phyloP scores from a whole-genome alignment of 2,113 vertebrate genomes.

The human region GRCh38 chr13:75072501-75073000 shows the following conservation, averaged over 20 bases:
- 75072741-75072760: not conserved
- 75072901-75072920: not conserved
- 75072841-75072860: not conserved
- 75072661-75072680: not conserved
- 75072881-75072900: not conserved
- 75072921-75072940: not conserved
- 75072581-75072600: not conserved
- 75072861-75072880: not conserved
- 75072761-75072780: not conserved
- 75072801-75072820: not conserved
- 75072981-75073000: not conserved
- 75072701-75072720: not conserved
- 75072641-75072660: not conserved
- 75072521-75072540: not conserved
- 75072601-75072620: not conserved
- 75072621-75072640: not conserved
- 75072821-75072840: not conserved
- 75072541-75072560: not conserved
- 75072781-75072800: not conserved
- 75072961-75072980: not conserved
- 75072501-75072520: not conserved
- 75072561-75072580: not conserved
- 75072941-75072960: not conserved
- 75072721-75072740: not conserved
- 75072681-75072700: not conserved